These are phyloP conservation scores for Alethe diademata DNA, from an alignment of 2,113 vertebrate genomes.

Conservation along the genomic window DNA sequence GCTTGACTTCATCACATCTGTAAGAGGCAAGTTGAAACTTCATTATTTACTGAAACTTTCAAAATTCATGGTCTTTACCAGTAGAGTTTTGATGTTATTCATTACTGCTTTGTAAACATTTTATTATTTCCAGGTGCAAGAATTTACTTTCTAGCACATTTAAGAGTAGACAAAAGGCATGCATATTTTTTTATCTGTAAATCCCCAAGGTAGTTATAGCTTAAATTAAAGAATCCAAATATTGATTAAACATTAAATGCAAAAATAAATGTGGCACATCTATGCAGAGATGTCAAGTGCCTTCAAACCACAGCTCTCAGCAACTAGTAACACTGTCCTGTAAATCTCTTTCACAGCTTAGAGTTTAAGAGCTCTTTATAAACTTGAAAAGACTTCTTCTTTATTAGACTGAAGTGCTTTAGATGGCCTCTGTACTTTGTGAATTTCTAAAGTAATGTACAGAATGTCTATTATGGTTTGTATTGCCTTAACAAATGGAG, in stretches of 20 bases:
- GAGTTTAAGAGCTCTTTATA: neutral
- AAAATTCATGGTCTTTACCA: neutral
- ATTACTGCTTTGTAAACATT: neutral
- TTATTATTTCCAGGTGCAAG: neutral
- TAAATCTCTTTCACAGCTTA: conserved; percentile 14
- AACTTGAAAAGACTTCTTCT: conserved; percentile 3
- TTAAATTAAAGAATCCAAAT: conserved; percentile 26
- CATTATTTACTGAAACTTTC: neutral
- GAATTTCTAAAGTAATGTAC: neutral
- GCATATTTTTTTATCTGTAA: neutral
- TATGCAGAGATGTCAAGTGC: neutral
- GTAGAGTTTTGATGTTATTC: neutral
- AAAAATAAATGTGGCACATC: conserved; percentile 6
- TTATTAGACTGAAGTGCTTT: neutral
- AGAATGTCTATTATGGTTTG: neutral
- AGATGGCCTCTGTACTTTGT: neutral
- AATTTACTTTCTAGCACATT: neutral
- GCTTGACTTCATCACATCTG: neutral
- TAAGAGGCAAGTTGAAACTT: neutral
- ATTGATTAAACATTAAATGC: conserved; percentile 35
- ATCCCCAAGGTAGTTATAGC: neutral
- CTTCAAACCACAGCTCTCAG: neutral
- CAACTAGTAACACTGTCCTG: conserved; percentile 7
- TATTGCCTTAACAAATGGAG: neutral
- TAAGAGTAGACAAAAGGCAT: neutral